Evolutionary conservation across 2,797 vertebrate species (phyloP), one percentile per base, ranked within the genome.

Genomic region (Cheirogaleus major): DNA sequence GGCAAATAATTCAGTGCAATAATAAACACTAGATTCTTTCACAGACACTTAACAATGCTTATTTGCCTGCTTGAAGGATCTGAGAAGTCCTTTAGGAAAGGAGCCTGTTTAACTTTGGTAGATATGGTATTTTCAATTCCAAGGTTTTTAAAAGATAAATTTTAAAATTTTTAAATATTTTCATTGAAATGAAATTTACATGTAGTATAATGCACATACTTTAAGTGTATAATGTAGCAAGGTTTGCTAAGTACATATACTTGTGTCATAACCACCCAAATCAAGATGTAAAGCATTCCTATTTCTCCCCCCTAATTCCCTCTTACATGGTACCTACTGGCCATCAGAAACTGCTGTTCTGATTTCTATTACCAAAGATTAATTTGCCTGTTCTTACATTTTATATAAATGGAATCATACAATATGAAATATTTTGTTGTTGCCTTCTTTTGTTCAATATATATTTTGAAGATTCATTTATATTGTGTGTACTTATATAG

Each of bases 1-100:
- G 70, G 78, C 38, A 95, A 69, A 92, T 73, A 93, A 72, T 23
- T 89, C 61, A 65, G 48, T 38, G 32, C 57, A 89, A 35, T 91
- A 65, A 84, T 69, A 50, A 84, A 72, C 75, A 52, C 8, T 32
- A 18, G 30, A 30, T 72, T 92, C 38, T 35, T 81, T 76, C 52
- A 92, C 9, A 32, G 10, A 65, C n/a, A 61, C 17, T 35, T 63
- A 72, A 82, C 22, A 86, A 57, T 69, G 35, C 12, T 12, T 95
- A 22, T 81, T 95, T 92, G 15, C 80, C 32, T 59, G 87, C 45
- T 78, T 82, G 67, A 73, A 89, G 41, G 14, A 27, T 73, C 48
- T 61, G 41, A 45, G 55, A 95, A 94, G 38, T 59, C 45, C 43
- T 88, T 35, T 20, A 75, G 41, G 27, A 93, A 86, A 61, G 27